phyloP scores from a whole-genome alignment of 2,797 vertebrate genomes.

The Scarus forsteni region DNA sequence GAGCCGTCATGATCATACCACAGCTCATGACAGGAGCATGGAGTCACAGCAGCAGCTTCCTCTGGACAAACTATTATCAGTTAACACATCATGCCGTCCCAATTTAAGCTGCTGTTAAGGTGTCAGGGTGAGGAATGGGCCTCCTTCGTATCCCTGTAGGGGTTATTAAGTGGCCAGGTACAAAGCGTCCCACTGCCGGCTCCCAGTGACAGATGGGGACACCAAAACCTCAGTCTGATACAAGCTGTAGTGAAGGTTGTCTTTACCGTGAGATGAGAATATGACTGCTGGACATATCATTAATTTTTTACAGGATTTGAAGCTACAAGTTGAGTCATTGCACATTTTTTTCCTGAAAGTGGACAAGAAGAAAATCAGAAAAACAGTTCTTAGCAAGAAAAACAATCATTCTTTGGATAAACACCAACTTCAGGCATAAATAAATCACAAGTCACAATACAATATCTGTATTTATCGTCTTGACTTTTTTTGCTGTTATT shows the following conservation, averaged over 20 bases:
- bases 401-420: background rate
- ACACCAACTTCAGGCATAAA: too few species aligned
- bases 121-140: conserved; percentile 61
- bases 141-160: conserved; percentile 37
- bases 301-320: conserved; percentile 61
- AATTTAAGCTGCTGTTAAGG: conserved; percentile 62
- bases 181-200: conserved; percentile 26
- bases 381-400: background rate
- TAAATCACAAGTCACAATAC: too few species aligned
- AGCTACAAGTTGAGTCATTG: background rate
- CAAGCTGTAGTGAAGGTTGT: conserved; percentile 53
- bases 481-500: too few species aligned
- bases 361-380: background rate
- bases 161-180: conserved; percentile 63
- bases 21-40: conserved; percentile 39
- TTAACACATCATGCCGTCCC: conserved; percentile 63
- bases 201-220: conserved; percentile 50
- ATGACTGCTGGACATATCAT: conserved; percentile 52
- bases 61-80: conserved; percentile 55
- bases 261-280: conserved; percentile 54
- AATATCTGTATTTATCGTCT: too few species aligned
- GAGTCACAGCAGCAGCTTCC: conserved; percentile 7
- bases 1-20: conserved; percentile 38
- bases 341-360: conserved; percentile 5
- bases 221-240: conserved; percentile 44